phyloP scores from a whole-genome alignment of 1,140 invertebrate genomes.

The Microplitis mediator region DNA sequence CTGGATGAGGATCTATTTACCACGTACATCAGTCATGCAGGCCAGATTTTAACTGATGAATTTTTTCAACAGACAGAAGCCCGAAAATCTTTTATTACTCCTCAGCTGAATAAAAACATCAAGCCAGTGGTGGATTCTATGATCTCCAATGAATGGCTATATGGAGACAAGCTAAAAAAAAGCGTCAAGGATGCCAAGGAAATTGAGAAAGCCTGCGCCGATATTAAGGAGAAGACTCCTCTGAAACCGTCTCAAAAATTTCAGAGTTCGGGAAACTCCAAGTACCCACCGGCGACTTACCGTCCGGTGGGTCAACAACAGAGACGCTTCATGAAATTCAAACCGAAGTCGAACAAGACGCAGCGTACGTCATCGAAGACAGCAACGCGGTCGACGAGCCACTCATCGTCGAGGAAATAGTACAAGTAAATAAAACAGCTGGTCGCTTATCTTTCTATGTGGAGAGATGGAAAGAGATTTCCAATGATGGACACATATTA shows the following conservation, averaged over 20 bases:
- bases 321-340: constrained; percentile 3
- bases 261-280: constrained; percentile 26
- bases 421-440: constrained; percentile 20
- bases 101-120: constrained; percentile 29
- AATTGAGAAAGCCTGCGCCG: constrained; percentile 28
- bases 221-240: constrained; percentile 22
- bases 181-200: constrained; percentile 29
- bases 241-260: background rate
- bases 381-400: background rate
- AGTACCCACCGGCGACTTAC: constrained; percentile 18
- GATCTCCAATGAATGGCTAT: background rate
- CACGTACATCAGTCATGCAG: constrained; percentile 28
- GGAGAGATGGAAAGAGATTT: constrained; percentile 24
- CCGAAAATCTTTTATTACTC: constrained; percentile 27
- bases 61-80: constrained; percentile 35
- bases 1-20: constrained; percentile 16
- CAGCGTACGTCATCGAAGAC: constrained; percentile 14
- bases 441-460: constrained; percentile 20
- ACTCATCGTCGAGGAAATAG: constrained; percentile 22
- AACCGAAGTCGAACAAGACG: background rate
- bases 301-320: constrained; percentile 19
- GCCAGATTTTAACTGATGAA: constrained; percentile 34
- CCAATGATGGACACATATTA: constrained; percentile 20
- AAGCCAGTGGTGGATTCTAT: constrained; percentile 31
- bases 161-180: constrained; percentile 10